phyloP scores from a whole-genome alignment of 1,140 invertebrate species.

The Gryon sp. region DNA sequence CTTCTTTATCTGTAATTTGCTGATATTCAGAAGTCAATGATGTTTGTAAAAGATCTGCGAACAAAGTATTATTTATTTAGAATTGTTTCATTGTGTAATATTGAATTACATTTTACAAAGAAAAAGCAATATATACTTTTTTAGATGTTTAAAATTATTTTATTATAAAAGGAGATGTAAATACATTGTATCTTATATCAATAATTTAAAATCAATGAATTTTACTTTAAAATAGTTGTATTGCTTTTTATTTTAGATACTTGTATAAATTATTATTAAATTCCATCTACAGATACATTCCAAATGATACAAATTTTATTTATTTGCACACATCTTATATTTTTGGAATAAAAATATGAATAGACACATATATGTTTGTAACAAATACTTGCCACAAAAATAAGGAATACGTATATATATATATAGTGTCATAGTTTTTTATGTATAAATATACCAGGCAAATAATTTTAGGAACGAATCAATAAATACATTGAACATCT shows the following conservation, averaged over 20 bases:
- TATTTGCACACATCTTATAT: too few species aligned
- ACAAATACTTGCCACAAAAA: neutral
- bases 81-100: too few species aligned
- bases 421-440: too few species aligned
- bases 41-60: slow-evolving; percentile 71
- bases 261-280: neutral
- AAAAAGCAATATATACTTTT: slow-evolving; percentile 34
- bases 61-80: slow-evolving; percentile 29
- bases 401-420: neutral
- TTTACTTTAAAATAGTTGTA: neutral
- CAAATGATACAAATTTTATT: slow-evolving; percentile 29
- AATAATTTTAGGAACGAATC: too few species aligned
- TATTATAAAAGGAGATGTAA: too few species aligned
- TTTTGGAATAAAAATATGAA: slow-evolving; percentile 3
- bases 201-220: too few species aligned
- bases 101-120: slow-evolving; percentile 21
- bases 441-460: too few species aligned
- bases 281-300: slow-evolving; percentile 37
- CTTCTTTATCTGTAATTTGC: slow-evolving; percentile 90
- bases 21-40: slow-evolving; percentile 84
- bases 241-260: slow-evolving; percentile 14
- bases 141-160: too few species aligned
- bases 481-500: slow-evolving; percentile 16
- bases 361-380: slow-evolving; percentile 4
- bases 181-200: neutral